A percentile compares a stretch with the other conserved stretches of the same genome.
These are phyloP conservation scores for Choreutis nemorana DNA, from an alignment of 2,888 invertebrate genomes.

Conservation along the genomic window DNA sequence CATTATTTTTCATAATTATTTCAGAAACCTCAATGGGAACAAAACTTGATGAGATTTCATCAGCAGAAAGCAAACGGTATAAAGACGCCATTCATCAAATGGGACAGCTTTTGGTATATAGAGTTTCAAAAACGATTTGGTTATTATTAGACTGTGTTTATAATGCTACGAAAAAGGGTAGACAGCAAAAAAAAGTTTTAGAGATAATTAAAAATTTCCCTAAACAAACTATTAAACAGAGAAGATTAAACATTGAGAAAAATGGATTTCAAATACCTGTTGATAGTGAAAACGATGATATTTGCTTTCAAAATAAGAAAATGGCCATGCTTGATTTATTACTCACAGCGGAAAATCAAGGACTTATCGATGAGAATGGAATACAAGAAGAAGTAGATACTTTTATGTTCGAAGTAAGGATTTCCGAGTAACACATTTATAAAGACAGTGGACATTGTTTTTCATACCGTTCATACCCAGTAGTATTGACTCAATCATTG, in stretches of 20 bases:
- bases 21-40: slow-evolving; percentile 69
- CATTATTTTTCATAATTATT: slow-evolving; percentile 7
- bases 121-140: slow-evolving; percentile 56
- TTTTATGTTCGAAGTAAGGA: slow-evolving; percentile 56
- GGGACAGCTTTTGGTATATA: slow-evolving; percentile 25
- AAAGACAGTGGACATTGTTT: too few relatives aligned
- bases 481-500: too few relatives aligned
- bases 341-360: slow-evolving; percentile 34
- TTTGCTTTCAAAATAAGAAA: slow-evolving; percentile 26
- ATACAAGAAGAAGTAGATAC: slow-evolving; percentile 64
- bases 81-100: slow-evolving; percentile 49
- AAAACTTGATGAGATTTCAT: slow-evolving; percentile 40
- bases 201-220: slow-evolving; percentile 27
- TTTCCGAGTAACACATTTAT: too few relatives aligned
- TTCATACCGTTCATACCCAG: too few relatives aligned
- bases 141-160: slow-evolving; percentile 55
- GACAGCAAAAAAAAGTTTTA: slow-evolving; percentile 31
- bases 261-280: slow-evolving; percentile 4
- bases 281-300: slow-evolving; percentile 11
- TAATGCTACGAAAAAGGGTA: slow-evolving; percentile 42
- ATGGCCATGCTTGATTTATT: slow-evolving; percentile 54
- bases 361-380: slow-evolving; percentile 40
- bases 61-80: slow-evolving; percentile 41
- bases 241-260: slow-evolving; percentile 14
- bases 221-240: slow-evolving; percentile 26